A percentile compares a stretch with the other conserved stretches of the same genome.
Conservation (phyloP, 2,888 invertebrate genomes). For the Bibio marci region DNA sequence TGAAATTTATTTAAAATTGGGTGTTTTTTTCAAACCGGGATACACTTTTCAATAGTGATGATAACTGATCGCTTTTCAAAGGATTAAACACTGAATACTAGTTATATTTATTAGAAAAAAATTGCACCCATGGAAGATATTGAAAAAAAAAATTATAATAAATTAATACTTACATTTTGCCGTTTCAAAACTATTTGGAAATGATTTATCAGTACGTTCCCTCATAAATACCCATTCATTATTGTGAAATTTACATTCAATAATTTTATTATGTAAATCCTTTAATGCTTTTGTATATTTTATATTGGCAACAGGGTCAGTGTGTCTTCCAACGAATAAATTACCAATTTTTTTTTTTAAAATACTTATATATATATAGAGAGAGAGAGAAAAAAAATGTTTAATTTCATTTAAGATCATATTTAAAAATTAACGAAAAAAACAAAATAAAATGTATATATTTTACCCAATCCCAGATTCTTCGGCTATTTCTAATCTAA, state of each 20-base stretch:
- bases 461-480: constrained; percentile 54
- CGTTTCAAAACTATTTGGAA: constrained; percentile 78
- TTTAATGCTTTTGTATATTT: constrained; percentile 62
- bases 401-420: too few species aligned
- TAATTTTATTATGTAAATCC: constrained; percentile 77
- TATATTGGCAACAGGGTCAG: constrained; percentile 51
- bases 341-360: constrained; percentile 49
- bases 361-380: constrained; percentile 34
- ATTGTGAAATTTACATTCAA: constrained; percentile 80
- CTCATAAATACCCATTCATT: constrained; percentile 86
- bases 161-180: constrained; percentile 43
- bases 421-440: constrained; percentile 4
- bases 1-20: too few species aligned
- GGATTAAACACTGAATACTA: too few species aligned
- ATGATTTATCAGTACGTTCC: constrained; percentile 90
- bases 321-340: constrained; percentile 60
- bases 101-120: too few species aligned
- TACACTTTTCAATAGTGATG: too few species aligned
- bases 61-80: too few species aligned
- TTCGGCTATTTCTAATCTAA: constrained; percentile 64
- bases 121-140: background rate
- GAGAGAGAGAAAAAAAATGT: background rate
- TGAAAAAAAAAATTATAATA: background rate
- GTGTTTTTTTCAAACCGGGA: too few species aligned
- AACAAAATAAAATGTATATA: constrained; percentile 4